Conservation (phyloP, 2,113 vertebrate genomes). For the Cavia porcellus region DNA sequence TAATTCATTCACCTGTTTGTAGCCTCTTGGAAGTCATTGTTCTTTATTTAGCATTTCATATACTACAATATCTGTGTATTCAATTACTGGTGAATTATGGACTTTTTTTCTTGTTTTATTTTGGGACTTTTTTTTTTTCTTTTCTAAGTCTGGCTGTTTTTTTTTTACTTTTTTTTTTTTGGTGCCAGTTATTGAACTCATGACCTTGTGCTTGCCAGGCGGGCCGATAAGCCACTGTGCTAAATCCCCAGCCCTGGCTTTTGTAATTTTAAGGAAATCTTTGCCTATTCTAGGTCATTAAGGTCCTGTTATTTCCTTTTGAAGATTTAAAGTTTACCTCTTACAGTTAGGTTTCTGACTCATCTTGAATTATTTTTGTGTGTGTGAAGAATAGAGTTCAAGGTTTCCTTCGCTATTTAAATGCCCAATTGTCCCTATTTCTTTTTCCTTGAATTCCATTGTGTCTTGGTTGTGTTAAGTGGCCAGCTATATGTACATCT, state of each 20-base stretch:
- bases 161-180: no score
- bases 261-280: not conserved
- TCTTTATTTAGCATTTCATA: not conserved
- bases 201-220: no score
- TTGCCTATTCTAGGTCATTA: not conserved
- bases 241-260: not conserved
- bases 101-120: not conserved
- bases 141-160: no score
- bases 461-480: not conserved
- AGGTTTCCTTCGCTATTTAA: not conserved
- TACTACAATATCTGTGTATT: not conserved
- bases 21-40: not conserved
- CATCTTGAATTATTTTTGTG: not conserved
- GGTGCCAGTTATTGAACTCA: no score
- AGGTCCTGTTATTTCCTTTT: not conserved
- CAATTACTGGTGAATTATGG: not conserved
- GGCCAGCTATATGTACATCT: no score
- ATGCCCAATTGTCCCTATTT: not conserved
- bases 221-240: no score
- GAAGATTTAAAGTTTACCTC: not conserved
- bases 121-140: not conserved
- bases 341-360: not conserved
- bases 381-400: not conserved
- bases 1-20: not conserved
- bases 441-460: not conserved